Evolutionary conservation across 2,113 vertebrate species (phyloP), one percentile per base, ranked within the genome.

Genomic region (Otis tarda): DNA sequence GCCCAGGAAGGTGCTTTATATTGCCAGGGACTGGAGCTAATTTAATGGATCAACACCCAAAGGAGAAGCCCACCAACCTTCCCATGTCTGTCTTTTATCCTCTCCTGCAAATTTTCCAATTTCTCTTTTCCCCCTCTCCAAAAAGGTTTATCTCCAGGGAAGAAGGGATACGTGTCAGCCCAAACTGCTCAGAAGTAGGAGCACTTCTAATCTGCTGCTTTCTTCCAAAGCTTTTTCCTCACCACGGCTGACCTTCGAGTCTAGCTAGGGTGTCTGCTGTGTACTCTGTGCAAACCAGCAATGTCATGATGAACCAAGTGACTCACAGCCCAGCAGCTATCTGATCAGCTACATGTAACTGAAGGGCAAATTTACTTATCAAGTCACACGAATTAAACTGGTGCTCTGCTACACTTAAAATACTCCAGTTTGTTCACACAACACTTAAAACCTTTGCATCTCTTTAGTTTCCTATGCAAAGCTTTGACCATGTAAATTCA

Each of bases 351-450:
- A 79, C 52, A 75, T 5, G 1, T 31, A 63, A 89, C 6, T 23
- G 25, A 94, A 31, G 11, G 53, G 20, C 5, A 3, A 45, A 78
- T 87, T 82, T 84, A 90, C 49, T 69, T 63, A 73, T 9, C 8
- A 11, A 73, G 61, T 80, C 30, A 49, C 60, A 57, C 0, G 0
- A 59, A 30, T 56, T 43, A 21, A 69, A 74, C 41, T 5, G 1
- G 10, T 39, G 12, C 12, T 70, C 33, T 61, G 14, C 37, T 52
- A 30, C 14, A 33, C 75, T 89, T 80, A 47, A 94, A 75, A 56
- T 23, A 22, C 49, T 39, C 11, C 27, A 7, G 33, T 61, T 76
- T 86, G 59, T 57, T 74, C 50, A 70, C 37, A 75, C 11, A 67
- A 15, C 17, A 24, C 53, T 70, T 47, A 28, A 35, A 87, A 7